phyloP scores from a whole-genome alignment of 2,113 vertebrate genomes.

The Crotalus helleri region DNA sequence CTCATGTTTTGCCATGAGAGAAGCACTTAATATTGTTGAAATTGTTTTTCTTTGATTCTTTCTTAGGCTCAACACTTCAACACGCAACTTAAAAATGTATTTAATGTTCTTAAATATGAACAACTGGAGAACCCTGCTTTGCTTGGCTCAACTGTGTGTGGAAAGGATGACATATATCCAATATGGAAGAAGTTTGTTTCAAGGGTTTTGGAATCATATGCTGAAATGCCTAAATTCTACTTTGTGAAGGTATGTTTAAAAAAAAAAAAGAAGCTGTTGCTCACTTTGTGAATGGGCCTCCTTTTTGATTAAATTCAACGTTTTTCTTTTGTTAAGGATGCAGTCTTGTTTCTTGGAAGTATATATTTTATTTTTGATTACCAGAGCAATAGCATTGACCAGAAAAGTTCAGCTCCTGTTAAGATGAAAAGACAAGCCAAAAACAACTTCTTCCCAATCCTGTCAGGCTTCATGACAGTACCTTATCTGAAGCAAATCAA shows the following conservation, averaged over 20 bases:
- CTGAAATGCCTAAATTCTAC: constrained; percentile 69
- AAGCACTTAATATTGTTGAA: neutral
- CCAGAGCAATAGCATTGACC: neutral
- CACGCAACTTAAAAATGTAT: constrained; percentile 71
- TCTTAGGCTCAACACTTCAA: constrained; percentile 63
- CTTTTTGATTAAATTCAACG: neutral
- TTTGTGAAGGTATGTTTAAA: constrained; percentile 83
- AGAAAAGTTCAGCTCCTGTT: neutral
- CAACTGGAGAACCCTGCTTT: constrained; percentile 59
- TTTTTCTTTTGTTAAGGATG: neutral
- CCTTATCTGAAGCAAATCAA: neutral
- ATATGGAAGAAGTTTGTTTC: constrained; percentile 69
- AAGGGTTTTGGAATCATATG: constrained; percentile 52
- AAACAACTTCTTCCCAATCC: neutral
- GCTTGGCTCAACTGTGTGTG: constrained; percentile 85
- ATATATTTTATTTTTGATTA: neutral
- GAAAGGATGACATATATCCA: constrained; percentile 79
- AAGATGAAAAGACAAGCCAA: neutral
- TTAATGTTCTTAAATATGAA: constrained; percentile 81
- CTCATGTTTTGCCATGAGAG: neutral
- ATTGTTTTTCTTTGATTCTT: constrained; percentile 21
- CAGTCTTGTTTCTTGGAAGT: neutral
- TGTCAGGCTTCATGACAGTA: neutral
- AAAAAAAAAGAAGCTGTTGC: neutral
- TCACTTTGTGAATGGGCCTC: neutral